Evolutionary conservation across 2,888 invertebrate genomes (phyloP).

Genomic region (Sturmia bella): DNA sequence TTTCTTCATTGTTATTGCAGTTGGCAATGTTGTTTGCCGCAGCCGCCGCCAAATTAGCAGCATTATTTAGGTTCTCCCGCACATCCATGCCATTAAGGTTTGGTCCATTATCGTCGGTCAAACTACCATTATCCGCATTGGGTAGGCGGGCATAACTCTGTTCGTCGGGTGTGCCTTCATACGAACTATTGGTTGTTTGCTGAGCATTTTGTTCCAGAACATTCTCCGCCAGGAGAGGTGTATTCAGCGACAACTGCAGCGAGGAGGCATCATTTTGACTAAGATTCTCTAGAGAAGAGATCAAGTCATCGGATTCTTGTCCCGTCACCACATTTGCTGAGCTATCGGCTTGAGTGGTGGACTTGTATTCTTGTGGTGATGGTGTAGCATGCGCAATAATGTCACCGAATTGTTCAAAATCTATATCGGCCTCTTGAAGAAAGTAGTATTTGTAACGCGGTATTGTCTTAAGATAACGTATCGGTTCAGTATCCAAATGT

Average conservation of each 20-base stretch:
- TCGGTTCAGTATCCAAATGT: conserved; percentile 78
- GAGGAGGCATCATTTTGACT: conserved; percentile 79
- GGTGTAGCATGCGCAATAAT: conserved; percentile 71
- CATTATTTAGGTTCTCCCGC: conserved; percentile 33
- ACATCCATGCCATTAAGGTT: conserved; percentile 32
- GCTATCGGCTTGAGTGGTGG: conserved; percentile 69
- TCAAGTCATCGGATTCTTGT: conserved; percentile 80
- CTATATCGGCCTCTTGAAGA: conserved; percentile 78
- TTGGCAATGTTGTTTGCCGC: background rate
- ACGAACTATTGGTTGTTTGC: conserved; percentile 72
- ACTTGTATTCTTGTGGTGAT: conserved; percentile 74
- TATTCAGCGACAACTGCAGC: conserved; percentile 74
- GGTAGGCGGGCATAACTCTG: conserved; percentile 79
- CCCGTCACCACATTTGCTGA: conserved; percentile 76
- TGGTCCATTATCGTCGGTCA: conserved; percentile 56
- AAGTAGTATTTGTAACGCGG: conserved; percentile 80
- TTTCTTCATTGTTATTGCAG: conserved; percentile 32
- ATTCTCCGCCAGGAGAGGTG: conserved; percentile 59
- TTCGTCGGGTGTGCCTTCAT: conserved; percentile 78
- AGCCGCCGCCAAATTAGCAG: conserved; percentile 21
- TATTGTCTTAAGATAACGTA: conserved; percentile 81
- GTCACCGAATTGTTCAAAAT: conserved; percentile 75
- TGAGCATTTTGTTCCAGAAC: conserved; percentile 28
- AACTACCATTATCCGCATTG: conserved; percentile 70
- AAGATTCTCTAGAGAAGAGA: conserved; percentile 80